phyloP scores from a whole-genome alignment of 1,140 invertebrate genomes.

The Drosophila ironensis region DNA sequence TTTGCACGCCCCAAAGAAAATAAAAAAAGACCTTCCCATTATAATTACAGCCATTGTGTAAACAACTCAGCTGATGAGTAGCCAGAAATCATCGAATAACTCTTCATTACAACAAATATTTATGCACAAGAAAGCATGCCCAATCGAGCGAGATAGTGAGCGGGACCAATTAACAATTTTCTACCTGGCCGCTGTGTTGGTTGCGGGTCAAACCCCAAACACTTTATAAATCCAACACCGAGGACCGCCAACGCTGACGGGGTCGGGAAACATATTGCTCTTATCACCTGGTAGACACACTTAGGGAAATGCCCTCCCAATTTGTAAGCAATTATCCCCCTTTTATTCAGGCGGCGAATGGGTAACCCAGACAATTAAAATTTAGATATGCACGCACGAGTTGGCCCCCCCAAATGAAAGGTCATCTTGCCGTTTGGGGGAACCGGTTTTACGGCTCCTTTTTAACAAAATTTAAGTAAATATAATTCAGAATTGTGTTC shows the following conservation, averaged over 20 bases:
- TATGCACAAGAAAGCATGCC: constrained; percentile 15
- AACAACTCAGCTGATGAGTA: constrained; percentile 31
- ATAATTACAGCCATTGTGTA: background rate
- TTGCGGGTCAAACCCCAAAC: constrained; percentile 1
- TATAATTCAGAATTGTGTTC: background rate
- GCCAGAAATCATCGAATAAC: constrained; percentile 46
- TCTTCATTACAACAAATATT: constrained; percentile 39
- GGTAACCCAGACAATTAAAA: constrained; percentile 37
- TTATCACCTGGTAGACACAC: constrained; percentile 38
- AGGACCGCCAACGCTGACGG: constrained; percentile 2
- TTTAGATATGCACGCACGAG: constrained; percentile 44
- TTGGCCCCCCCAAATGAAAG: constrained; percentile 10
- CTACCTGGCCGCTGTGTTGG: constrained; percentile 32
- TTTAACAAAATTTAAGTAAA: background rate
- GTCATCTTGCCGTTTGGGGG: constrained; percentile 1
- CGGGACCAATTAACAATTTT: constrained; percentile 46
- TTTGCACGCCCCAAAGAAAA: background rate
- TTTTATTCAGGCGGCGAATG: background rate
- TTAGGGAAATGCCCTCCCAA: constrained; percentile 7
- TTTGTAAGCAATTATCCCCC: constrained; percentile 49
- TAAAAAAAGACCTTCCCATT: background rate
- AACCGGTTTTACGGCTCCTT: background rate
- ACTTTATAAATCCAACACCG: constrained; percentile 17
- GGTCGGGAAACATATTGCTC: constrained; percentile 35
- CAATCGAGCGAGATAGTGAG: background rate